Evolutionary conservation across 1,140 invertebrate species (phyloP), one percentile per base, ranked within the genome.

Genomic region (Drosophila repleta): DNA sequence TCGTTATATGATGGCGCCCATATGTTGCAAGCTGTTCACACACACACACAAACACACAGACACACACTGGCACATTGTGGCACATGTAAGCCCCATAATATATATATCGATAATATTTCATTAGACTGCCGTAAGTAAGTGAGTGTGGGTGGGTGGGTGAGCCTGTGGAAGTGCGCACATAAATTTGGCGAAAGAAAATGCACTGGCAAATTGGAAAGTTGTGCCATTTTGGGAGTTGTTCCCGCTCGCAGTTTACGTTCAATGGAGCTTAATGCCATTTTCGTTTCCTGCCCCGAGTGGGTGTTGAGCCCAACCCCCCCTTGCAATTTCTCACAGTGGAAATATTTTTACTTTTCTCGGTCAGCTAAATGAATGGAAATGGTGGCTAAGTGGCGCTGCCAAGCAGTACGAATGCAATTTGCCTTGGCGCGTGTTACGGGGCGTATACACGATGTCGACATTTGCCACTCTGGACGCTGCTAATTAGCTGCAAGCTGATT

Each of bases 81-180:
- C 64, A 73, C 56, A 61, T 76, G 75, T 87, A 76, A 79, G 79
- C 60, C 53, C 67, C 64, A 55, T 88, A 87, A 82, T 85, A 85
- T 85, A 85, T 85, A 85, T 85, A 85, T 85, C 78, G 82, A 85
- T 85, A 87, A 87, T 87, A 87, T 87, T 87, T 87, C 78, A 85
- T 85, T 85, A 85, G 70, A 26, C 45, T 58, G 48, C 56, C 43
- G 29, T 58, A 46, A 37, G 43, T 41, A 35, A 57, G 5, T 45
- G 61, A 15, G 52, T 41, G 43, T 46, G 57, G 1, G 26, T 8
- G 26, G 2, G 29, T 29, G 29, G 29, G 29, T 29, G 69, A 35
- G 39, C 15, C 5, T 17, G 65, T 74, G 74, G 77, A 87, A 87
- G 81, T 77, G 74, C 48, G 53, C 78, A 71, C 82, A 88, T 87